Base-by-base conservation (phyloP, 1,140 invertebrate genomes). In the Drosophila pseudoananassae region DNA sequence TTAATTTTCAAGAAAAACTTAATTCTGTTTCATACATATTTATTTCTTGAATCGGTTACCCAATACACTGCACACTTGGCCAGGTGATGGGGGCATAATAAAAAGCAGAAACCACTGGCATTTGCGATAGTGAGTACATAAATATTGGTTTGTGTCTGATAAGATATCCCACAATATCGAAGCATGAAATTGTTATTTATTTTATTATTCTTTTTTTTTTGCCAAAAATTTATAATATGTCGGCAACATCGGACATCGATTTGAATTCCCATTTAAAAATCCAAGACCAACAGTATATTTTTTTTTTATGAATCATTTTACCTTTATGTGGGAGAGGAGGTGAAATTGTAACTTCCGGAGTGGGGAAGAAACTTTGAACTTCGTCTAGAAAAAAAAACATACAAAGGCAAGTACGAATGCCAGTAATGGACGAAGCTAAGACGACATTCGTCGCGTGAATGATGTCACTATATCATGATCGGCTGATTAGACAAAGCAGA, bases 311-410 rank as follows among this genome's bases (percentile, higher is more conserved):
- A 70, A 69, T 70, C 66, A 70, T 31, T 27, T 1, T 1, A 14
- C 8, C 7, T 8, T 27, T 52, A 54, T 29, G 38, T 43, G 4
- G 7, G 36, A 25, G 20, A 20, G 3, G 1, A 20, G 20, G 20
- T 3, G 20, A 20, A 20, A 29, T 25, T 68, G 52, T 57, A 50
- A 36, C 25, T 47, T 31, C 38, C 29, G 47, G 57, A 45, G 17
- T 17, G n/a, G 14, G n/a, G 17, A 8, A 25, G 23, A 60, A 71
- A 57, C 70, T 73, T 75, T 75, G 70, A 33, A 52, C 59, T 38
- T 75, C 27, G 40, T 14, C 47, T 52, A 10, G 12, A 23, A 10
- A 20, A 10, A 20, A 5, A 17, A 17, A 43, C 12, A 14, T 17
- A 15, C 40, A 45, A 17, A 15, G n/a, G 27, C 45, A 50, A 20